Conservation (phyloP, 2,888 invertebrate species). For the Volucella inanis region DNA sequence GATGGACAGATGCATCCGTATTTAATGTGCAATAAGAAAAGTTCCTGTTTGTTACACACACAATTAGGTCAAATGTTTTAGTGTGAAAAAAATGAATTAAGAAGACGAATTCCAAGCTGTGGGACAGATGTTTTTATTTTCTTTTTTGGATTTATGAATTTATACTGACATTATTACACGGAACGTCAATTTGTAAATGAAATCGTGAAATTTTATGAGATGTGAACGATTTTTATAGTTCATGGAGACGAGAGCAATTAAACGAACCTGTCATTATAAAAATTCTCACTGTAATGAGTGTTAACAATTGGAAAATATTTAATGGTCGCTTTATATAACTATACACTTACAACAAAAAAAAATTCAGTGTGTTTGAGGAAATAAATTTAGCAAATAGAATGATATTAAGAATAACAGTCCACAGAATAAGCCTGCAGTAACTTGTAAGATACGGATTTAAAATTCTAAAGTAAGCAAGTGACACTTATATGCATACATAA, state of each 20-base stretch:
- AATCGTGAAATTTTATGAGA: constrained; percentile 24
- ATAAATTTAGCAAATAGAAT: too few relatives aligned
- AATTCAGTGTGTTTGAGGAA: too few relatives aligned
- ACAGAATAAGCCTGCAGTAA: too few relatives aligned
- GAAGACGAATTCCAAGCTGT: neutral
- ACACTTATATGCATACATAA: too few relatives aligned
- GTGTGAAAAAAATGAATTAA: constrained; percentile 16
- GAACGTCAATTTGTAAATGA: constrained; percentile 22
- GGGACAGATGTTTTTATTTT: constrained; percentile 1
- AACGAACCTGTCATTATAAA: constrained; percentile 10
- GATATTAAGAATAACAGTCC: too few relatives aligned
- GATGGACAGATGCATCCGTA: neutral
- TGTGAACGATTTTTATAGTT: constrained; percentile 39
- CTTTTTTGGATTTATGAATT: constrained; percentile 2
- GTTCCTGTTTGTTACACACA: constrained; percentile 20
- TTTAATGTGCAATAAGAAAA: neutral
- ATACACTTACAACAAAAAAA: too few relatives aligned
- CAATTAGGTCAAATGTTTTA: constrained; percentile 32
- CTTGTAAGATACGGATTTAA: too few relatives aligned
- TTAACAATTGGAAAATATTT: too few relatives aligned
- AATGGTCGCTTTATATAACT: too few relatives aligned
- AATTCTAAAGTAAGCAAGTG: too few relatives aligned
- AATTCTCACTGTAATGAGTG: too few relatives aligned
- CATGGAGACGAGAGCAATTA: constrained; percentile 24
- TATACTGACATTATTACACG: constrained; percentile 5